Conservation (phyloP, 1,140 invertebrate genomes). For the Cherax quadricarinatus region DNA sequence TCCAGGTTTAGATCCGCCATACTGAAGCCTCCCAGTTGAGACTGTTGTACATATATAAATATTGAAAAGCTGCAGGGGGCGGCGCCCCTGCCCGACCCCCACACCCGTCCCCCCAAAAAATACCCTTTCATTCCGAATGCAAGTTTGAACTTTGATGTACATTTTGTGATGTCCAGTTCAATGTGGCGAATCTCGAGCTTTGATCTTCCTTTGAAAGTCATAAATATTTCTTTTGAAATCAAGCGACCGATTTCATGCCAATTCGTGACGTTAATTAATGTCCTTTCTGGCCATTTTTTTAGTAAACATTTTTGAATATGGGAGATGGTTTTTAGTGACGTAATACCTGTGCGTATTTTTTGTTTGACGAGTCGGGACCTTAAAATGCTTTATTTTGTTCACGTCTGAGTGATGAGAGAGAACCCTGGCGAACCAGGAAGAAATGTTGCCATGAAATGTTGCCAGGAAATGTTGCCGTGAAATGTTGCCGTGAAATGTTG, state of each 20-base stretch:
- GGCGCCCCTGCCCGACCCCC: neutral
- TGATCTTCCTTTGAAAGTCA: constrained; percentile 7
- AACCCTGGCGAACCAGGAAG: too few species aligned
- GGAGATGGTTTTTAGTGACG: neutral
- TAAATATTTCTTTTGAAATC: constrained; percentile 10
- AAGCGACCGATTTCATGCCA: constrained; percentile 13
- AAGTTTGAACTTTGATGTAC: neutral
- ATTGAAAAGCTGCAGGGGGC: too few species aligned
- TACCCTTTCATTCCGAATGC: neutral
- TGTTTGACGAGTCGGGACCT: too few species aligned
- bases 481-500: too few species aligned
- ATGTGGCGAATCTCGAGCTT: neutral
- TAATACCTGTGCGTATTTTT: too few species aligned
- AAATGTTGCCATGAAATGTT: too few species aligned
- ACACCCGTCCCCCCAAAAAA: neutral
- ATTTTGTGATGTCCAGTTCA: neutral
- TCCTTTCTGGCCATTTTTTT: neutral
- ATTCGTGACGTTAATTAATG: neutral
- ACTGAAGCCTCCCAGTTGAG: too few species aligned
- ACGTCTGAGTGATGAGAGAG: too few species aligned
- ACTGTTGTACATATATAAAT: too few species aligned
- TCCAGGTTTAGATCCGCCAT: too few species aligned
- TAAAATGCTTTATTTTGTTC: too few species aligned
- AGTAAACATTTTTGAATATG: neutral
- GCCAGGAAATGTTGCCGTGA: too few species aligned